Base-by-base conservation (phyloP, 2,113 vertebrate genomes). In the Psittacula cyanocephala region DNA sequence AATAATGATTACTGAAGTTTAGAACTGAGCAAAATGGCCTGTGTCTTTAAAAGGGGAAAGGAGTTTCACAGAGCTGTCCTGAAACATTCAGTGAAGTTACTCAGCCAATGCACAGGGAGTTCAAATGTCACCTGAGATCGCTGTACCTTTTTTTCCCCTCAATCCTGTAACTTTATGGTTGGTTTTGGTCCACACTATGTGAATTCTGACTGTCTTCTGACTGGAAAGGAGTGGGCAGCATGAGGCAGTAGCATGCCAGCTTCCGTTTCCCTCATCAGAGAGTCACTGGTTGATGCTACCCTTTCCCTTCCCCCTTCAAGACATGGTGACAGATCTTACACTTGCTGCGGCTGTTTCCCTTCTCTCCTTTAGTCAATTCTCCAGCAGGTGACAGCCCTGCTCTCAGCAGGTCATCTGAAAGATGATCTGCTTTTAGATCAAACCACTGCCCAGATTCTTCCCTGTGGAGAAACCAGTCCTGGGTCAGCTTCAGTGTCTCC, bases 1-100 rank as follows among this genome's bases (percentile, higher is more conserved):
- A 28, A 16, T 11, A 35, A 12, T 2, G 17, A 50, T n/a, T 41
- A 18, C 7, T 59, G 35, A 74, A 19, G 27, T 31, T 31, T n/a
- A 44, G 41, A 67, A 39, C 1, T 3, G 0, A 68, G 24, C n/a
- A 47, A 57, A 25, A 5, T 3, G 22, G 33, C 25, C 39, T 6
- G 2, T 3, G 24, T 3, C 10, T 78, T n/a, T 12, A 14, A 49
- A 49, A 23, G 11, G 17, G n/a, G 23, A 13, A 10, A 12, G 17
- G 15, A 47, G 13, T 39, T 91, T 88, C 37, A 72, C 17, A 17
- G 29, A 35, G 11, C 6, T 74, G 5, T 31, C 41, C 47, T 29
- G 41, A 4, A 68, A 59, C 9, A 8, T 2, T 17, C 8, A 17
- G 5, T 59, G 0, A 87, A 78, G 3, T 25, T 29, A 22, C n/a